Evolutionary conservation across 2,113 vertebrate species (phyloP), one percentile per base, ranked within the genome.

Genomic region (Equus quagga): DNA sequence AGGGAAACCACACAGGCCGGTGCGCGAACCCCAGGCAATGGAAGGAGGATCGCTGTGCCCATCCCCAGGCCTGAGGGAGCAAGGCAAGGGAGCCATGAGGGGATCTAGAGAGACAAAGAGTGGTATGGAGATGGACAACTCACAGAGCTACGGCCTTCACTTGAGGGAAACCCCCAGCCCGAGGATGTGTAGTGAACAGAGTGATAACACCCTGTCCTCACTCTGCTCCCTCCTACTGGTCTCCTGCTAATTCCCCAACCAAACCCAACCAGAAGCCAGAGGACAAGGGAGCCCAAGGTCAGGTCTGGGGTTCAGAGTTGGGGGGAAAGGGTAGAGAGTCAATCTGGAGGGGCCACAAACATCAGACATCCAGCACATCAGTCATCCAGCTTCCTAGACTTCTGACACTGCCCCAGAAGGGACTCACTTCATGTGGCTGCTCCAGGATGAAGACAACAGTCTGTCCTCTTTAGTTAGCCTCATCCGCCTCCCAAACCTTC

Each of bases 201-300:
- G 8, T 46, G 67, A 58, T 51, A 76, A 67, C 3, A 46, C 5
- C 8, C 6, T 64, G 36, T 75, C 9, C 13, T 31, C 4, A 2
- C 17, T 75, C 62, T 69, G 23, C 28, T 46, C 8, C 28, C 26
- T 51, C 44, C 60, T 93, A 4, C 11, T 54, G 24, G 11, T 76
- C 12, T 81, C 24, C 28, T 72, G 8, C 51, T 46, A 93, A 49
- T 15, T 14, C 10, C 7, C 65, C 73, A 62, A 18, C 10, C 44
- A 78, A 91, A 94, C 11, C 8, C 76, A 79, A 56, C 11, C 64
- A 94, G 76, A 94, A 51, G 28, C 60, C 81, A 62, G 75, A 89
- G 28, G 13, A 41, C 3, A 76, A 65, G 31, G 33, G 9, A 92
- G 6, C 1, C 49, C 41, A 65, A 76, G 33, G 33, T 80, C 26